Evolutionary conservation across 2,888 invertebrate species (phyloP), one percentile per base, ranked within the genome.

Genomic region (Seladonia tumulorum): DNA sequence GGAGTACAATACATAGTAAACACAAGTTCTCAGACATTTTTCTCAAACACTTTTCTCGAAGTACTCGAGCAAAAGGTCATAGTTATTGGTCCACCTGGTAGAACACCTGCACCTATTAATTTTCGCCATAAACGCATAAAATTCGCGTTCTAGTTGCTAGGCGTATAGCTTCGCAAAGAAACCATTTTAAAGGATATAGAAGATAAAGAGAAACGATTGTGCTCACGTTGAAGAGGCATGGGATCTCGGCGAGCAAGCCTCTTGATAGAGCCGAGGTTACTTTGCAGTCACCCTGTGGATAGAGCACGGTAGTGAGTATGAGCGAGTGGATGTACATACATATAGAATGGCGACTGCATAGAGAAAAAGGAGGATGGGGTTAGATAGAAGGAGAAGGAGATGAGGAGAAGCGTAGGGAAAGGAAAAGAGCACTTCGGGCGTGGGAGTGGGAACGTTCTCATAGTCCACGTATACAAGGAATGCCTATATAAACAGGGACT

Each of bases 391-490:
- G 83, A 79, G 81, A 86, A 84, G 82, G 80, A 87, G 86, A 77
- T 42, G 76, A 47, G 71, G 79, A 72, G 87, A 86, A 81, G 76
- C 82, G 81, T 85, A 90, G 85, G 89, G 88, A 90, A 90, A 93
- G 93, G 94, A 94, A 94, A 93, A 93, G 94, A 94, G 93, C 90
- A 93, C 93, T 93, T 84, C 88, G 90, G 91, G 92, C 95, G 95
- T 95, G 95, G 94, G 94, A 95, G 94, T 95, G 94, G 93, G 95
- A 95, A 95, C 91, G 92, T 94, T 95, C 95, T 95, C 95, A 95
- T 94, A 94, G 92, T 91, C 88, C 53, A 42, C n/a, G 70, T 70
- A 29, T 79, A 80, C 87, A 82, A 82, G 85, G 91, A 90, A 91
- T 91, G 90, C 83, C 89, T 90, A 87, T 87, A 79, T 89, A 92